Evolutionary conservation across 2,888 invertebrate species (phyloP).

Genomic region (Troides aeacus): DNA sequence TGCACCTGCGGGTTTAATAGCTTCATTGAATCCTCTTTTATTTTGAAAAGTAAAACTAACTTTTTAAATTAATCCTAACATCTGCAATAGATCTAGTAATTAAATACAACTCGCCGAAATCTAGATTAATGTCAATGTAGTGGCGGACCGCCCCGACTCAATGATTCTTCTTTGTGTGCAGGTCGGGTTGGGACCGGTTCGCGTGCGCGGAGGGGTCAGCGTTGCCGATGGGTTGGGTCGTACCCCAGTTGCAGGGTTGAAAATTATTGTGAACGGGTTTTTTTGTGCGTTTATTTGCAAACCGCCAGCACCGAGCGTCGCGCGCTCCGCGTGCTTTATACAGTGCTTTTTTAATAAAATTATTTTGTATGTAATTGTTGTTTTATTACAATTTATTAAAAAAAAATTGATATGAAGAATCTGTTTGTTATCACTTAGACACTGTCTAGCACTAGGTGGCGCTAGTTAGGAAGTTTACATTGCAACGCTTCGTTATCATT

Average conservation of each 20-base stretch:
- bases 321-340: constrained; percentile 30
- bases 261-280: neutral
- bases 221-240: constrained; percentile 86
- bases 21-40: no score
- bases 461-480: no score
- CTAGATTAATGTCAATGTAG: no score
- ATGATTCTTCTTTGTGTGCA: constrained; percentile 40
- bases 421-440: neutral
- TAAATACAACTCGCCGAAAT: no score
- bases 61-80: no score
- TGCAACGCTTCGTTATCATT: no score
- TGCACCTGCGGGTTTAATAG: no score
- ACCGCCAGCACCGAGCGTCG: neutral
- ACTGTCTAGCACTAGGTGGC: neutral
- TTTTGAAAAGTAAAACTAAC: no score
- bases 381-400: neutral
- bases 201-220: constrained; percentile 75
- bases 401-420: neutral
- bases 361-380: constrained; percentile 23
- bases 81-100: no score
- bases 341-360: constrained; percentile 33
- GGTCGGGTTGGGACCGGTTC: constrained; percentile 73
- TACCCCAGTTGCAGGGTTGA: constrained; percentile 55
- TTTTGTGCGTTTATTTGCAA: constrained; percentile 10
- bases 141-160: no score